Evolutionary conservation across 2,797 vertebrate genomes (phyloP).

Genomic region (Pangasius mekongensis): DNA sequence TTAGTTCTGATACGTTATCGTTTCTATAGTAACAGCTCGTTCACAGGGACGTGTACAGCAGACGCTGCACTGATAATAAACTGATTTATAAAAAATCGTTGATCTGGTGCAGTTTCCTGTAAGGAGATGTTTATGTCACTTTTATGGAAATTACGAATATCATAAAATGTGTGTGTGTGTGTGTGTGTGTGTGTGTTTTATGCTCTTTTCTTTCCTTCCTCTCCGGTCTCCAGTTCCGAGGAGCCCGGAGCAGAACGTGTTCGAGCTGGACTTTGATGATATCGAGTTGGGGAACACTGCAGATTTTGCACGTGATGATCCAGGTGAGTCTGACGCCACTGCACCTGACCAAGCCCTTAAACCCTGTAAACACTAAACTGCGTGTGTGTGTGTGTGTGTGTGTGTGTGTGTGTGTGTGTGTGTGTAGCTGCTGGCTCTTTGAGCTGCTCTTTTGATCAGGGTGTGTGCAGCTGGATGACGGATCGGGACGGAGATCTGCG

Average conservation of each 20-base stretch:
- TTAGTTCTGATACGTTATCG: background rate
- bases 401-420: conserved; percentile 54
- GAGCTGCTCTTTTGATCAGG: conserved; percentile 84
- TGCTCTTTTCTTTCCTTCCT: background rate
- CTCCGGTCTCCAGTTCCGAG: conserved; percentile 79
- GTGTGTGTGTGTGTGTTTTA: background rate
- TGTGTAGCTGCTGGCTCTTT: conserved; percentile 74
- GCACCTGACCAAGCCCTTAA: background rate
- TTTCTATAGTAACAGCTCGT: background rate
- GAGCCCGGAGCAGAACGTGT: conserved; percentile 78
- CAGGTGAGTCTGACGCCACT: conserved; percentile 71
- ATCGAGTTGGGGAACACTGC: conserved; percentile 88
- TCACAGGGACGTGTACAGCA: background rate
- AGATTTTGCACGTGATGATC: conserved; percentile 81
- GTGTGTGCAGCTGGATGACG: conserved; percentile 86
- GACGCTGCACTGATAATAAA: background rate
- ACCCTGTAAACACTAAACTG: background rate
- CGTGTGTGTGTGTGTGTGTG: conserved; percentile 49
- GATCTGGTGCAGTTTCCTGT: background rate
- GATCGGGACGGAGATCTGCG: conserved; percentile 80
- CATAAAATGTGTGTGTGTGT: background rate
- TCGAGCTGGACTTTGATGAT: conserved; percentile 84
- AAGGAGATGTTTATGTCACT: background rate
- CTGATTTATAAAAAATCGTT: background rate
- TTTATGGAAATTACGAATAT: background rate